phyloP scores from a whole-genome alignment of 2,797 vertebrate species.

The Sparus aurata region DNA sequence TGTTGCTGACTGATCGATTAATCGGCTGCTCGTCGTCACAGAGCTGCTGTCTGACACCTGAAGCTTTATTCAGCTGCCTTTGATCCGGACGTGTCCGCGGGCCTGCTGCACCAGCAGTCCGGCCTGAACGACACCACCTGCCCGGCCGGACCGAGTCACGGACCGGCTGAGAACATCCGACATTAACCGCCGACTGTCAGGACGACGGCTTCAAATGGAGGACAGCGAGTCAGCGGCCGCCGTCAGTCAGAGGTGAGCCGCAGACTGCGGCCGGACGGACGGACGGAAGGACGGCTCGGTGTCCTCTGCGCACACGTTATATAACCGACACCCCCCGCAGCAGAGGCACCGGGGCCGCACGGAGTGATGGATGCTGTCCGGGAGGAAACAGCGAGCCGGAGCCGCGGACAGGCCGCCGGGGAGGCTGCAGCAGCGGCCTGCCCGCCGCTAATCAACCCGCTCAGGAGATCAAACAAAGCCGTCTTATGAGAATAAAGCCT shows the following conservation, averaged over 20 bases:
- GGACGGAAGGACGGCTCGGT: neutral
- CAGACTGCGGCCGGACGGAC: neutral
- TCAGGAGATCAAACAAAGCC: slow-evolving; percentile 61
- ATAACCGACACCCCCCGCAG: slow-evolving; percentile 30
- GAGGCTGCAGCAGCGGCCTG: slow-evolving; percentile 48
- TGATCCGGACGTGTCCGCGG: neutral
- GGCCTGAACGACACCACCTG: slow-evolving; percentile 1
- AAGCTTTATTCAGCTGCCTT: too few species aligned
- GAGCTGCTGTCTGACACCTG: too few species aligned
- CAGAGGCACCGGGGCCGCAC: neutral
- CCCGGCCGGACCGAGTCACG: neutral
- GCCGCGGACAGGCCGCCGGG: slow-evolving; percentile 26
- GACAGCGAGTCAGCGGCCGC: neutral
- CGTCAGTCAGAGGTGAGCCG: slow-evolving; percentile 3
- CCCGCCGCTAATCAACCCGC: slow-evolving; percentile 7
- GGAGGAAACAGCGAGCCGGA: neutral
- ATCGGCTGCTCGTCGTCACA: too few species aligned
- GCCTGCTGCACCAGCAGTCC: slow-evolving; percentile 40
- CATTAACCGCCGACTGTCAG: too few species aligned
- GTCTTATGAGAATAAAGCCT: slow-evolving; percentile 29
- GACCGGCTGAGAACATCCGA: neutral
- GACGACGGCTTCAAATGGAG: too few species aligned
- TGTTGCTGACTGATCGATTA: too few species aligned
- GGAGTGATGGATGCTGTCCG: slow-evolving; percentile 44
- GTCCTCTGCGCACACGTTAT: slow-evolving; percentile 70